Percentiles rank a stretch among this genome's conserved stretches.
Evolutionary conservation across 2,797 vertebrate species (phyloP).

Genomic region (Phylloscopus collybita): DNA sequence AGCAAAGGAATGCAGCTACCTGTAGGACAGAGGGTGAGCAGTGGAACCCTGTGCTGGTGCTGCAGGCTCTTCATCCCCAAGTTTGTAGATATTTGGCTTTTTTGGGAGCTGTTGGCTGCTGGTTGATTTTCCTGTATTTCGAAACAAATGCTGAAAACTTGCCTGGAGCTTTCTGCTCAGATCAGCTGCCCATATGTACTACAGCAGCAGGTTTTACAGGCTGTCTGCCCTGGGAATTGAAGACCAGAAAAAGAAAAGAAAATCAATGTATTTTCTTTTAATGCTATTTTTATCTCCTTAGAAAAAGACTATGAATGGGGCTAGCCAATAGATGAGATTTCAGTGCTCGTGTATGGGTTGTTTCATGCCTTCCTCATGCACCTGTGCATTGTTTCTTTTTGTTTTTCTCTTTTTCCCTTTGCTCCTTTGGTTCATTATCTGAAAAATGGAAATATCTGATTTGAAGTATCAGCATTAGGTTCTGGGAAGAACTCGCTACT

Average conservation of each 20-base stretch:
- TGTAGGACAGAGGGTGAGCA: not conserved
- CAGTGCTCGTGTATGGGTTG: fast-evolving
- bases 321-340: not conserved
- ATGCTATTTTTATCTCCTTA: not conserved
- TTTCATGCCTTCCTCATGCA: not conserved
- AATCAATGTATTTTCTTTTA: not conserved
- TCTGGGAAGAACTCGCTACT: not conserved
- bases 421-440: not conserved
- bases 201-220: not conserved
- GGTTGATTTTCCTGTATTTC: not conserved
- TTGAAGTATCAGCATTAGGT: not conserved
- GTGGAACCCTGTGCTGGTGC: not conserved
- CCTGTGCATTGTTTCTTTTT: fast-evolving
- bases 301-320: not conserved
- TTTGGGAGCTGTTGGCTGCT: not conserved
- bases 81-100: not conserved
- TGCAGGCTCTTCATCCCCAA: not conserved
- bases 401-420: fast-evolving
- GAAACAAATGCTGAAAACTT: not conserved
- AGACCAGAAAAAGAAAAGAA: not conserved
- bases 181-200: not conserved
- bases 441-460: not conserved
- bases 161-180: not conserved
- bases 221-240: not conserved
- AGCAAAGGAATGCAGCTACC: not conserved